Evolutionary conservation across 2,113 vertebrate species (phyloP).

Genomic region (Burhinus bistriatus): DNA sequence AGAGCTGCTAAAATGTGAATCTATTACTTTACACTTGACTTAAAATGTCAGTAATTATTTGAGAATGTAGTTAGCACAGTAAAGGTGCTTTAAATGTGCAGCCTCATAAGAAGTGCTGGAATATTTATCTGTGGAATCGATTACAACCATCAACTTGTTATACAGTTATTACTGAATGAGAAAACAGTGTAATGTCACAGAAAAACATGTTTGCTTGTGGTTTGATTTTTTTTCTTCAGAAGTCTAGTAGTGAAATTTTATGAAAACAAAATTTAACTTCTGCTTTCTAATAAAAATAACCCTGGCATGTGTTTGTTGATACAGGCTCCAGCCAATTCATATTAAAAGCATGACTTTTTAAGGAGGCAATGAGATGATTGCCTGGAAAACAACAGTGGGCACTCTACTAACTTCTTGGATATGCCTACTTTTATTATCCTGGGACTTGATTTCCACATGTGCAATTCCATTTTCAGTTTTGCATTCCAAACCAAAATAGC

Average conservation of each 20-base stretch:
- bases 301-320: neutral
- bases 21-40: neutral
- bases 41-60: neutral
- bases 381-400: neutral
- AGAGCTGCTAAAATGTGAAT: neutral
- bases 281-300: neutral
- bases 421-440: neutral
- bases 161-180: neutral
- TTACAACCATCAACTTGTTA: neutral
- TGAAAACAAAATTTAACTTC: neutral
- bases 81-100: neutral
- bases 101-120: neutral
- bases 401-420: neutral
- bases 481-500: neutral
- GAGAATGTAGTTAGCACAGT: neutral
- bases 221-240: neutral
- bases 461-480: neutral
- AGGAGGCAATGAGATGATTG: neutral
- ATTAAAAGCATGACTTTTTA: neutral
- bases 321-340: neutral
- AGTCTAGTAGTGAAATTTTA: neutral
- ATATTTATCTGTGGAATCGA: neutral
- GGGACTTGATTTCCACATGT: neutral
- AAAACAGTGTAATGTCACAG: neutral
- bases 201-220: neutral